Percentiles rank a stretch among this genome's conserved stretches.
Evolutionary conservation across 1,140 invertebrate species (phyloP).

Genomic region (Melitaea cinxia): DNA sequence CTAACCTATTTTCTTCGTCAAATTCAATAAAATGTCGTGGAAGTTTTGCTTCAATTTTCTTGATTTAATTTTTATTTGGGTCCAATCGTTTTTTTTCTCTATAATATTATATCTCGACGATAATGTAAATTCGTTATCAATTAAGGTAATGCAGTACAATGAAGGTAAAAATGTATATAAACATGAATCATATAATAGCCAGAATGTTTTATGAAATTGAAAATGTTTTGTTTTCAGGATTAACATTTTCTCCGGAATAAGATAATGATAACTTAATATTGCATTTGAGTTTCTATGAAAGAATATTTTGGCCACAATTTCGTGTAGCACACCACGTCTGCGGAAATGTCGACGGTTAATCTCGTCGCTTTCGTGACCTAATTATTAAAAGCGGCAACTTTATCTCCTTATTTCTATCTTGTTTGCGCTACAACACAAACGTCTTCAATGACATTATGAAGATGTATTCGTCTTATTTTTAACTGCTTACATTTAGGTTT

Average conservation of each 20-base stretch:
- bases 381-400: slow-evolving; percentile 33
- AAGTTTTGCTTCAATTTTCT: no score
- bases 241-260: neutral
- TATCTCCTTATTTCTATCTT: slow-evolving; percentile 28
- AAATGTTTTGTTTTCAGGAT: no score
- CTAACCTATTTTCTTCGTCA: neutral
- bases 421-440: slow-evolving; percentile 13
- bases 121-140: neutral
- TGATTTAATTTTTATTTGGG: no score
- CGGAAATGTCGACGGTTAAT: slow-evolving; percentile 32
- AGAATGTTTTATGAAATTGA: no score
- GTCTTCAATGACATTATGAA: slow-evolving; percentile 13
- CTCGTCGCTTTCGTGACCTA: slow-evolving; percentile 33
- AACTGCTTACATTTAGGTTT: neutral
- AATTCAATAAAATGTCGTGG: neutral
- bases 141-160: neutral
- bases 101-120: no score
- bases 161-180: no score
- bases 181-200: neutral
- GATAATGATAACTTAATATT: neutral
- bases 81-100: no score
- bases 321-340: slow-evolving; percentile 18
- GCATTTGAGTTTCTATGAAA: slow-evolving; percentile 1
- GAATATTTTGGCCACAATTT: slow-evolving; percentile 17
- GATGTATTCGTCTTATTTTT: slow-evolving; percentile 9